These are phyloP conservation scores for Cantharis rufa DNA, from an alignment of 2,888 invertebrate genomes.

Conservation along the genomic window DNA sequence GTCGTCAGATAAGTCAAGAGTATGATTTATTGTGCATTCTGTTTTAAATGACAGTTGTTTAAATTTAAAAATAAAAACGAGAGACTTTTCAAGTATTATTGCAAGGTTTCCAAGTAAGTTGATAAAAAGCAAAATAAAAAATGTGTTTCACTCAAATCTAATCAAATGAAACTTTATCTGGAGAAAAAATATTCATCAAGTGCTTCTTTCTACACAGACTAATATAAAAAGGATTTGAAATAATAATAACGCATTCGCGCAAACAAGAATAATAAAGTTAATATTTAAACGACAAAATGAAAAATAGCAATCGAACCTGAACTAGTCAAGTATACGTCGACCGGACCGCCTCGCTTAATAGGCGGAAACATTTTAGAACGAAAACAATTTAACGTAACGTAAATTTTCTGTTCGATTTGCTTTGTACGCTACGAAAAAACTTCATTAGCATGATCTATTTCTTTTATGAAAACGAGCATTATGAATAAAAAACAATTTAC, in stretches of 20 bases:
- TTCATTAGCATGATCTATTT: not conserved
- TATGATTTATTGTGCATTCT: not conserved
- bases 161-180: not conserved
- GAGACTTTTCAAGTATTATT: not conserved
- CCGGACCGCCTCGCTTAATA: constrained; percentile 79
- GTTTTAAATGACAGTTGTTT: not conserved
- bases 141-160: not conserved
- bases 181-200: not conserved
- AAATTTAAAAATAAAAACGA: not conserved
- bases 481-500: constrained; percentile 56
- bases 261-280: not conserved
- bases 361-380: constrained; percentile 81
- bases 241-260: not conserved
- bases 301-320: constrained; percentile 70
- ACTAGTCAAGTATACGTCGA: constrained; percentile 84
- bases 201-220: not conserved
- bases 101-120: not conserved
- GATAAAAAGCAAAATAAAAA: not conserved
- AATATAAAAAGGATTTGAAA: not conserved
- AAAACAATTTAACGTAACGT: constrained; percentile 71
- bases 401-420: constrained; percentile 76
- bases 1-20: not conserved
- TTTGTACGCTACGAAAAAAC: constrained; percentile 68
- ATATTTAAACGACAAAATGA: not conserved
- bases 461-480: not conserved